A percentile compares a stretch with the other conserved stretches of the same genome.
These are phyloP conservation scores for Osmerus mordax DNA, from an alignment of 2,113 vertebrate genomes.

Conservation along the genomic window DNA sequence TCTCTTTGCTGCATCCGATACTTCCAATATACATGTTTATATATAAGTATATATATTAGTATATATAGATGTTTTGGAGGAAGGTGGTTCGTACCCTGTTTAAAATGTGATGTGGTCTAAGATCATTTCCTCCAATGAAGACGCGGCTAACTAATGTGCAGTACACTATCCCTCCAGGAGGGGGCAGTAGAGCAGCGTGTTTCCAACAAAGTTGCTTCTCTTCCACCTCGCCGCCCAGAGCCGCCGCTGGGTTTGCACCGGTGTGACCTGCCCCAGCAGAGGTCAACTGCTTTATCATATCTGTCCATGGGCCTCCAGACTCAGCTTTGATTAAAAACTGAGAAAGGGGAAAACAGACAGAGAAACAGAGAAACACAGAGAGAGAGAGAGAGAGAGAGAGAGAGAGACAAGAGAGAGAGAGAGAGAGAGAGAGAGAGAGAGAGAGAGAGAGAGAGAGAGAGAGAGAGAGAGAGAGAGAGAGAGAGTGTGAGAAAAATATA, in stretches of 20 bases:
- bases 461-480: no score
- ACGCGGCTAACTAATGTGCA: not conserved
- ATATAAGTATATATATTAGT: no score
- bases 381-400: slow-evolving; percentile 18
- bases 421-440: slow-evolving; percentile 13
- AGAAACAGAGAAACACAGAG: not conserved
- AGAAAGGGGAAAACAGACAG: slow-evolving; percentile 12
- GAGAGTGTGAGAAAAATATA: no score
- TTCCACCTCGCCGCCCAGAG: not conserved
- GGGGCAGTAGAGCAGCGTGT: slow-evolving; percentile 39
- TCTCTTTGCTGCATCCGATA: not conserved
- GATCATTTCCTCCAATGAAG: no score
- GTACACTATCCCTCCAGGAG: slow-evolving; percentile 44
- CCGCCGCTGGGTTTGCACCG: not conserved
- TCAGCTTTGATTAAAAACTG: not conserved
- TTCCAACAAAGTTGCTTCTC: not conserved
- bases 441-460: not conserved
- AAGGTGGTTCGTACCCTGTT: no score
- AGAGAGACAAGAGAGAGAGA: not conserved
- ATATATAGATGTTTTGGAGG: no score
- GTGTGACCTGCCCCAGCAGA: not conserved
- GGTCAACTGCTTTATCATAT: slow-evolving; percentile 13
- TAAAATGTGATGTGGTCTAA: no score
- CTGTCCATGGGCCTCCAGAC: not conserved
- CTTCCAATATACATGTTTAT: no score